phyloP scores from a whole-genome alignment of 2,888 invertebrate species.

The Aphodius granarius region DNA sequence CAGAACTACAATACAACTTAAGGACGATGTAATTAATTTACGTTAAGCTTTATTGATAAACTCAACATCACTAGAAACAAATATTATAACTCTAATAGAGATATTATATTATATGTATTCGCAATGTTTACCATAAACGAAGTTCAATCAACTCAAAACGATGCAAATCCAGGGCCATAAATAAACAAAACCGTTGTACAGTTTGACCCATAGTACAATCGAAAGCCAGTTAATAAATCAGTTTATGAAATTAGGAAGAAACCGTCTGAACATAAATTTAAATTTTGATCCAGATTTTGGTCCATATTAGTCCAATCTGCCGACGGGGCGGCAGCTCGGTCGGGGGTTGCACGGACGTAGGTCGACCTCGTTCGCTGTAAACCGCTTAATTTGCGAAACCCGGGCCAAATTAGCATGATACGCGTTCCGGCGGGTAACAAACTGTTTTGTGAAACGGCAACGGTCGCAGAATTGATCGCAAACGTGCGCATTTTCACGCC shows the following conservation, averaged over 20 bases:
- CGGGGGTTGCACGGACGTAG: no score
- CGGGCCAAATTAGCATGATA: conserved; percentile 9
- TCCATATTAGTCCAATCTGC: not conserved
- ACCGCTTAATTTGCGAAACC: conserved; percentile 13
- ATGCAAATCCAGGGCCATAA: not conserved
- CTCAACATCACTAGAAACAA: no score
- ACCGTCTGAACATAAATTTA: not conserved
- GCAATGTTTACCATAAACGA: not conserved
- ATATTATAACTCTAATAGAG: no score
- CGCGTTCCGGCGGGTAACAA: not conserved
- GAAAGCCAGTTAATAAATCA: not conserved
- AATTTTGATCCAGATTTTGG: not conserved
- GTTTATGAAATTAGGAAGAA: not conserved
- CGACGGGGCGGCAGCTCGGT: not conserved
- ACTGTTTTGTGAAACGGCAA: not conserved
- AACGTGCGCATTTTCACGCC: not conserved
- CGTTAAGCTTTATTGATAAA: no score
- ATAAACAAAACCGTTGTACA: not conserved
- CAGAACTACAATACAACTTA: not conserved
- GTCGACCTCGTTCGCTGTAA: not conserved
- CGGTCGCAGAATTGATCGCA: conserved; percentile 4
- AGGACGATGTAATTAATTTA: no score
- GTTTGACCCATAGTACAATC: not conserved
- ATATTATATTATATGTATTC: no score
- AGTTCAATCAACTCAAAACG: not conserved